These are phyloP conservation scores for Dermochelys coriacea DNA, from an alignment of 2,797 vertebrate genomes.

Conservation along the genomic window DNA sequence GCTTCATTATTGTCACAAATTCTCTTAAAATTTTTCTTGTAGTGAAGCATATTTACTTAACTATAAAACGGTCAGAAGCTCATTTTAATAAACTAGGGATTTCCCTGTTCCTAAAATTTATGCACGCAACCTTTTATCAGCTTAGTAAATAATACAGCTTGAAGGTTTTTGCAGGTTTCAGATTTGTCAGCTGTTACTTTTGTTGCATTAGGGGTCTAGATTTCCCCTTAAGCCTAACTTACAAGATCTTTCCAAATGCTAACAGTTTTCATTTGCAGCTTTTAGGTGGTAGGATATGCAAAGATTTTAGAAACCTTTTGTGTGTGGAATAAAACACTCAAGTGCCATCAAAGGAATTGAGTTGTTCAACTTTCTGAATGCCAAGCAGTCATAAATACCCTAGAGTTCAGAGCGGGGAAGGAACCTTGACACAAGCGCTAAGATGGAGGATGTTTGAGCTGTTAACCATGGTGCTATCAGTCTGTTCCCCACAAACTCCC, in stretches of 20 bases:
- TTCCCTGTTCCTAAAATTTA: conserved; percentile 48
- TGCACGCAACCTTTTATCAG: conserved; percentile 50
- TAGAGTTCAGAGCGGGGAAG: too few relatives aligned
- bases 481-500: not conserved
- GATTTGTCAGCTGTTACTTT: conserved; percentile 40
- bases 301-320: fast-evolving
- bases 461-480: not conserved
- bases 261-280: not conserved
- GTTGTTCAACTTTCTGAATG: not conserved
- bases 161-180: conserved; percentile 61
- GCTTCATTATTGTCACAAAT: conserved; percentile 56
- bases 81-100: conserved; percentile 48
- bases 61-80: conserved; percentile 43
- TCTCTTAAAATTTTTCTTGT: conserved; percentile 56
- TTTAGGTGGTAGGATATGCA: not conserved
- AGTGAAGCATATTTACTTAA: conserved; percentile 55
- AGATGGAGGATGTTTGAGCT: not conserved
- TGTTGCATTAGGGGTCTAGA: not conserved
- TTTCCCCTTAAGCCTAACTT: conserved; percentile 5
- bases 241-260: conserved; percentile 8
- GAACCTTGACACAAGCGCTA: not conserved
- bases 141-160: conserved; percentile 69
- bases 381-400: not conserved
- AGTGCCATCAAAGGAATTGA: not conserved
- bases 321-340: not conserved